Conservation (phyloP, 2,888 invertebrate species). For the Caenorhabditis drosophilae region DNA sequence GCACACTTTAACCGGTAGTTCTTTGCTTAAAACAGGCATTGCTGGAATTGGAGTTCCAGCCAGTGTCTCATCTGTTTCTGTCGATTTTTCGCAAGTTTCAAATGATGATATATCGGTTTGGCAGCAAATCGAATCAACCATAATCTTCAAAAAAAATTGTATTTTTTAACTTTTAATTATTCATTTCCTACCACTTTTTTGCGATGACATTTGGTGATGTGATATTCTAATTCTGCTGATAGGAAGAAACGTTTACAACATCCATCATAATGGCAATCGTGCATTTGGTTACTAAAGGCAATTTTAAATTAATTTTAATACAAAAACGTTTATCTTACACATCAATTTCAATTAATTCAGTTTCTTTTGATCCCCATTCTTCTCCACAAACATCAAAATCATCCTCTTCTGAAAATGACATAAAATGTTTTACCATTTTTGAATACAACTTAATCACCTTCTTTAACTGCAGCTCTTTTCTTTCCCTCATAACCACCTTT, state of each 20-base stretch:
- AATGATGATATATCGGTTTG: conserved; percentile 18
- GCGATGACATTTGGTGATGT: conserved; percentile 23
- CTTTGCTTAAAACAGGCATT: conserved; percentile 32
- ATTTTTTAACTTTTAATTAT: not conserved
- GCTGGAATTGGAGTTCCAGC: not conserved
- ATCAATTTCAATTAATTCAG: conserved; percentile 4
- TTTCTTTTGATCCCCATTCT: not conserved
- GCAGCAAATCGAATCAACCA: conserved; percentile 24
- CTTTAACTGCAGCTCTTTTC: conserved; percentile 15
- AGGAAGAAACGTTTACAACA: conserved; percentile 19
- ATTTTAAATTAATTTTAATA: conserved; percentile 2
- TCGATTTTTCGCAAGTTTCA: conserved; percentile 5
- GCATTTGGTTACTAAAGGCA: conserved; percentile 16
- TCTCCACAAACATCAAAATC: not conserved
- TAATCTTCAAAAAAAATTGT: conserved; percentile 9
- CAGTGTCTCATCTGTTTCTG: not conserved
- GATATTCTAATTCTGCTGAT: conserved; percentile 27
- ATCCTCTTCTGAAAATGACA: conserved; percentile 5
- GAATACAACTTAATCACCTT: conserved; percentile 1
- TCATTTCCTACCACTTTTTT: conserved; percentile 14
- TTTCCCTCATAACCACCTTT: conserved; percentile 5
- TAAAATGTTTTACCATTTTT: not conserved
- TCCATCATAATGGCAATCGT: conserved; percentile 27
- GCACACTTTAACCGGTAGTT: conserved; percentile 20
- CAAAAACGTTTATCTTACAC: not conserved